Conservation (phyloP, 2,888 invertebrate genomes). For the Clistopyga incitator region DNA sequence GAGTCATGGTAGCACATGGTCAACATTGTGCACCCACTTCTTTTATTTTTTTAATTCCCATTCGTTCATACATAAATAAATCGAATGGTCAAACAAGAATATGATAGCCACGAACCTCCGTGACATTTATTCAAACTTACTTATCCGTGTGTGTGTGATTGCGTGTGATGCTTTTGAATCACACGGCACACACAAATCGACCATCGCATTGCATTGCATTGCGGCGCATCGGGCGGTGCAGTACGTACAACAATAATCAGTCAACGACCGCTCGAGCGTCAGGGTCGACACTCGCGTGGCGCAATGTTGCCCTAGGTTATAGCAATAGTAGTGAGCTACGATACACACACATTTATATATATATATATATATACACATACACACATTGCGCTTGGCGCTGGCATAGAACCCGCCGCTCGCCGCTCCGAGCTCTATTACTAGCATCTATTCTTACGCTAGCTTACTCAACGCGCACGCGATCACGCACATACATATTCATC, state of each 20-base stretch:
- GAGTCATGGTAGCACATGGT: no score
- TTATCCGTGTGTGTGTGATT: neutral
- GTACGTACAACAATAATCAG: slow-evolving; percentile 79
- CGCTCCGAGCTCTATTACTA: slow-evolving; percentile 74
- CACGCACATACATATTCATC: slow-evolving; percentile 62
- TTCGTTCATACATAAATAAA: slow-evolving; percentile 5
- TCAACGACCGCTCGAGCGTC: slow-evolving; percentile 80
- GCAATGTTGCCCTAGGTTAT: slow-evolving; percentile 80
- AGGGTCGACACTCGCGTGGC: slow-evolving; percentile 78
- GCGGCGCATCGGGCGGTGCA: slow-evolving; percentile 15
- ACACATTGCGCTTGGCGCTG: slow-evolving; percentile 3
- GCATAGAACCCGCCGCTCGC: slow-evolving; percentile 14
- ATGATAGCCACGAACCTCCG: neutral
- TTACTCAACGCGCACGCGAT: slow-evolving; percentile 72
- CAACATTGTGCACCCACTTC: neutral
- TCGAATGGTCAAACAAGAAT: slow-evolving; percentile 36
- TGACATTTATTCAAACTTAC: slow-evolving; percentile 45
- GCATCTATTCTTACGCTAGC: slow-evolving; percentile 79
- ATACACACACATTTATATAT: slow-evolving; percentile 23
- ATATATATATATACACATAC: no score
- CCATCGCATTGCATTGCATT: slow-evolving; percentile 36
- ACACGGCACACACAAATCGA: slow-evolving; percentile 19
- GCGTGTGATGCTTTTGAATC: slow-evolving; percentile 46
- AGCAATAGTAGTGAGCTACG: slow-evolving; percentile 72
- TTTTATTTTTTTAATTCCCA: slow-evolving; percentile 4